phyloP scores from a whole-genome alignment of 2,888 invertebrate genomes.

The Ennomos fuscantarius region DNA sequence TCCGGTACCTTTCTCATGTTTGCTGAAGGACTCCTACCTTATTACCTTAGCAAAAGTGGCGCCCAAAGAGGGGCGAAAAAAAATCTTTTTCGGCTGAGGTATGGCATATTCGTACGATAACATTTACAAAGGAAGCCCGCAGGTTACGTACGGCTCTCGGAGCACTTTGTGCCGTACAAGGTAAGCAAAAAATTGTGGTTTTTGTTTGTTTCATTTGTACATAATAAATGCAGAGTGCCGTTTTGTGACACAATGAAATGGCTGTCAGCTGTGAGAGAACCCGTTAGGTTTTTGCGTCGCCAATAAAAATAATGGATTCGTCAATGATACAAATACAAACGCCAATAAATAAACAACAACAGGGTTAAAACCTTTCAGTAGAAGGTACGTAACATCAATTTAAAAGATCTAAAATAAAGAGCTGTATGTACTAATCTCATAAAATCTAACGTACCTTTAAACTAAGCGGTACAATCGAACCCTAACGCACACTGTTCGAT shows the following conservation, averaged over 20 bases:
- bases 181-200: conserved; percentile 27
- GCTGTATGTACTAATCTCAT: too few species aligned
- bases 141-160: conserved; percentile 35
- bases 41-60: conserved; percentile 33
- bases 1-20: conserved; percentile 25
- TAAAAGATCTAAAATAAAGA: too few species aligned
- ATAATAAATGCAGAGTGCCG: conserved; percentile 2
- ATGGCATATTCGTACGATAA: conserved; percentile 36
- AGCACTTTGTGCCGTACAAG: conserved; percentile 37
- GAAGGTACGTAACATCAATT: too few species aligned
- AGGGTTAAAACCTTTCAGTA: too few species aligned
- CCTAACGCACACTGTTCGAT: too few species aligned
- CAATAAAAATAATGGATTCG: background rate
- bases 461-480: too few species aligned
- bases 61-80: conserved; percentile 29
- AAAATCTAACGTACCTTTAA: too few species aligned
- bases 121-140: conserved; percentile 38
- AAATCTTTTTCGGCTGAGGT: conserved; percentile 32
- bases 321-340: too few species aligned
- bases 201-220: conserved; percentile 22
- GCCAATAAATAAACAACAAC: too few species aligned
- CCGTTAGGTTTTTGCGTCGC: background rate
- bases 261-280: conserved; percentile 12
- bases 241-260: conserved; percentile 12
- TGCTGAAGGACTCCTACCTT: conserved; percentile 21